phyloP scores from a whole-genome alignment of 2,888 invertebrate genomes.

The Rugalucina vietnamica region DNA sequence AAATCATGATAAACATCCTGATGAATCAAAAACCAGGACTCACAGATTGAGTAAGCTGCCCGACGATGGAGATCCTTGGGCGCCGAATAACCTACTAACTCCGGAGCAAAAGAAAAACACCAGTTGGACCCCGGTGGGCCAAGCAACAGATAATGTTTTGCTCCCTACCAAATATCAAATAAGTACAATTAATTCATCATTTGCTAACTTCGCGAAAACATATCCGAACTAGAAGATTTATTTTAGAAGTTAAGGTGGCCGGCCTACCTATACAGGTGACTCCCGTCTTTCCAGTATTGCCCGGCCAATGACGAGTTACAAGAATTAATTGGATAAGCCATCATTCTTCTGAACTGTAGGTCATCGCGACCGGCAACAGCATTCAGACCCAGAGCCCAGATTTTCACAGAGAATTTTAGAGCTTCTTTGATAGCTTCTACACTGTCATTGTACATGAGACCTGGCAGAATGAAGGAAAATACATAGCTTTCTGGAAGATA shows the following conservation, averaged over 20 bases:
- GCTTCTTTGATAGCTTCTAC: conserved; percentile 64
- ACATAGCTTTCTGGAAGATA: conserved; percentile 61
- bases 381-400: conserved; percentile 71
- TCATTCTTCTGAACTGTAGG: neutral
- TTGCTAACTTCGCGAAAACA: neutral
- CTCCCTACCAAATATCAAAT: neutral
- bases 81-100: no score
- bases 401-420: conserved; percentile 60
- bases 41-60: no score
- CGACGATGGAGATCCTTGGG: no score
- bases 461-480: conserved; percentile 36
- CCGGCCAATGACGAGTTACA: conserved; percentile 32
- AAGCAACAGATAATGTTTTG: neutral
- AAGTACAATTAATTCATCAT: neutral
- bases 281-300: conserved; percentile 65
- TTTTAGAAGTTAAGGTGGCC: no score
- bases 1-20: no score
- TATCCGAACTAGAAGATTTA: no score
- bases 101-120: no score
- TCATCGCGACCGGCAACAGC: conserved; percentile 44
- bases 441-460: conserved; percentile 66
- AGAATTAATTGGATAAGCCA: conserved; percentile 36
- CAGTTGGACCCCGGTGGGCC: no score
- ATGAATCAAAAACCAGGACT: no score
- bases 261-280: conserved; percentile 63